phyloP scores from a whole-genome alignment of 2,888 invertebrate species.

The Ceratothoa steindachneri region DNA sequence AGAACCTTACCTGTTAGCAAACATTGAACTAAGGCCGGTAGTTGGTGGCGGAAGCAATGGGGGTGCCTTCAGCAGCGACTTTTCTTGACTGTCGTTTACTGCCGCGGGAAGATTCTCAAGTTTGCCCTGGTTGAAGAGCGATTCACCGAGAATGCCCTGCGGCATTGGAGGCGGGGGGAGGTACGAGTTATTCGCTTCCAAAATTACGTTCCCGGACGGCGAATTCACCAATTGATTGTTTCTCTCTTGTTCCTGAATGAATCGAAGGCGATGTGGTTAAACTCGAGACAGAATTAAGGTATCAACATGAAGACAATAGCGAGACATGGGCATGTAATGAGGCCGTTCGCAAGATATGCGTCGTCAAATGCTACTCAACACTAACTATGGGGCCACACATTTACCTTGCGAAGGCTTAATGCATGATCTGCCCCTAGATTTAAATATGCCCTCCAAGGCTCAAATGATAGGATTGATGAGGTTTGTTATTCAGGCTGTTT shows the following conservation, averaged over 20 bases:
- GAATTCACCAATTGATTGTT: not conserved
- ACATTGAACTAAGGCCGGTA: not conserved
- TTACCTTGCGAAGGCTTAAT: no score
- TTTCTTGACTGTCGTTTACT: not conserved
- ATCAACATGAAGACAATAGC: no score
- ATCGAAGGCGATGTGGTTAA: no score
- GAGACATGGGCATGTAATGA: no score
- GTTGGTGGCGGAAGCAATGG: not conserved
- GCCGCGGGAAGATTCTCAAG: not conserved
- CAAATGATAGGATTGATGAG: no score
- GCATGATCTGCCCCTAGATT: no score
- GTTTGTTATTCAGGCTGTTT: no score
- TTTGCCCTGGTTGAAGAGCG: not conserved
- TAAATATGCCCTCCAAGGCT: no score
- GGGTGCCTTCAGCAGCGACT: not conserved
- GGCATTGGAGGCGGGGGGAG: conserved; percentile 2
- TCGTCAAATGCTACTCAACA: no score
- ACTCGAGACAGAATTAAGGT: no score
- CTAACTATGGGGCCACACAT: no score
- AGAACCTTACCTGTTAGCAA: not conserved
- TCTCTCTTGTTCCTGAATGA: not conserved
- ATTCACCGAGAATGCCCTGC: not conserved
- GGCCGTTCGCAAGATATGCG: no score
- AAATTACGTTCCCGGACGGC: not conserved
- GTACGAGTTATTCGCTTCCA: not conserved